phyloP scores from a whole-genome alignment of 2,888 invertebrate species.

The Tachina lurida region DNA sequence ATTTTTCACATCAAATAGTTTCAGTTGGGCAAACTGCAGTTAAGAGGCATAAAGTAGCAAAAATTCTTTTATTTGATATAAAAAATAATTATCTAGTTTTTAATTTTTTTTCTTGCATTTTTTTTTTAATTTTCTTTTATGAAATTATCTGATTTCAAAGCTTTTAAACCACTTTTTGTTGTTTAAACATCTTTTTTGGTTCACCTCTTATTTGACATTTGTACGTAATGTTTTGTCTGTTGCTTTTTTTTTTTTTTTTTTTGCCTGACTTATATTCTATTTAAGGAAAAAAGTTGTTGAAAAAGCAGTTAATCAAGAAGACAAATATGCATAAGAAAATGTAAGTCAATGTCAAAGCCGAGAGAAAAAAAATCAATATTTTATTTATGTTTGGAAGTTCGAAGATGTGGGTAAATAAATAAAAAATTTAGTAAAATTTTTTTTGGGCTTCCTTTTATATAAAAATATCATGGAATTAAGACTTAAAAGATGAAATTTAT shows the following conservation, averaged over 20 bases:
- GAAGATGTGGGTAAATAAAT: neutral
- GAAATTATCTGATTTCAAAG: no score
- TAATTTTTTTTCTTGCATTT: no score
- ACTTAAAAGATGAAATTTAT: no score
- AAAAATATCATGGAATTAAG: no score
- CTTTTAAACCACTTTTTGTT: neutral
- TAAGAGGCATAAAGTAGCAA: no score
- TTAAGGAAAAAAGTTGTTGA: constrained; percentile 9
- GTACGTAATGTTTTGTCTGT: neutral
- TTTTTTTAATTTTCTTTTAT: no score
- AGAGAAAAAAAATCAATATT: neutral
- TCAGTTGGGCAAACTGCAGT: no score
- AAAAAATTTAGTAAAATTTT: no score
- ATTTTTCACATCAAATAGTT: no score
- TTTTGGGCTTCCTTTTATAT: no score
- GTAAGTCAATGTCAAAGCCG: constrained; percentile 16
- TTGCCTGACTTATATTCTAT: neutral
- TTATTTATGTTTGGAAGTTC: neutral
- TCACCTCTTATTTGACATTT: neutral
- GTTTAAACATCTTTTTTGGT: neutral
- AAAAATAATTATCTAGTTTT: no score
- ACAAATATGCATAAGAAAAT: neutral
- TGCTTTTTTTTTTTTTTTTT: neutral
- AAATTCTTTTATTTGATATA: no score
- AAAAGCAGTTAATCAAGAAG: constrained; percentile 11